phyloP scores from a whole-genome alignment of 2,888 invertebrate genomes.

The Adelphocoris suturalis region DNA sequence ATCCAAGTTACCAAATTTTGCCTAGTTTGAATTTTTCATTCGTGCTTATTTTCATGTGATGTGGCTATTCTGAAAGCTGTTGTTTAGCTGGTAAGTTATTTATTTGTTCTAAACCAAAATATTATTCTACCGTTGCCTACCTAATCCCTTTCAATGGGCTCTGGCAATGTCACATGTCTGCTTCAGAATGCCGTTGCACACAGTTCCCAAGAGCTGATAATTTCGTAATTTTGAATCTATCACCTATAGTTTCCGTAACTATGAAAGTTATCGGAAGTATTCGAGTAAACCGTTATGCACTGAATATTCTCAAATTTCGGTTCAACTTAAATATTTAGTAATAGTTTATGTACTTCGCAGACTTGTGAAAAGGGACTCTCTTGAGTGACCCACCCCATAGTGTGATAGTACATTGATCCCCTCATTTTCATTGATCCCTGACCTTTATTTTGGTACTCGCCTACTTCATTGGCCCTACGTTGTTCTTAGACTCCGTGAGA shows the following conservation, averaged over 20 bases:
- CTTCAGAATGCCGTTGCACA: not conserved
- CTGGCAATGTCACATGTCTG: not conserved
- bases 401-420: slow-evolving; percentile 56
- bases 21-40: slow-evolving; percentile 36
- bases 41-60: not conserved
- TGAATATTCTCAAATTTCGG: no score
- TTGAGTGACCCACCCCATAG: slow-evolving; percentile 20
- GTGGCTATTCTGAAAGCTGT: not conserved
- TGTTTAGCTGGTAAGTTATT: slow-evolving; percentile 28
- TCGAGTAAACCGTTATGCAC: no score
- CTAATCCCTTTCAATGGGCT: not conserved
- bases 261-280: no score
- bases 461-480: slow-evolving; percentile 46
- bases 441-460: slow-evolving; percentile 63
- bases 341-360: not conserved
- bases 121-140: not conserved
- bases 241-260: no score
- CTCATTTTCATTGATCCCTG: slow-evolving; percentile 67
- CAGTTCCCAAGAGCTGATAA: not conserved
- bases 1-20: slow-evolving; percentile 24
- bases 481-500: not conserved
- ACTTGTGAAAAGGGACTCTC: not conserved
- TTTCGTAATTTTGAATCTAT: not conserved
- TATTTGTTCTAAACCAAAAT: not conserved
- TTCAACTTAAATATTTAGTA: no score